Conservation (phyloP, 2,888 invertebrate genomes). For the Homarus gammarus region DNA sequence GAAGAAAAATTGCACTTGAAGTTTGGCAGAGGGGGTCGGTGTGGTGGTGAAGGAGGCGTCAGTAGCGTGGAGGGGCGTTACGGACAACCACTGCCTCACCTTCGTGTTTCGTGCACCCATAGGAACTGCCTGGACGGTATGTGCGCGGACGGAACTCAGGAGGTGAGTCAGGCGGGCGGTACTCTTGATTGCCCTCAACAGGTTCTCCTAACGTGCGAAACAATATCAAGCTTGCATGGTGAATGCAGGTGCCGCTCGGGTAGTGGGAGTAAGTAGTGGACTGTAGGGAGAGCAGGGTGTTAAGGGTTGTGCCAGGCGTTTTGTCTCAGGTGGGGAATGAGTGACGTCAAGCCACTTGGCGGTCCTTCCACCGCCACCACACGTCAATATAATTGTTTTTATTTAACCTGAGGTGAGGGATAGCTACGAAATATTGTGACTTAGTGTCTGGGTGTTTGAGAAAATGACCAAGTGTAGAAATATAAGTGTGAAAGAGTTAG, state of each 20-base stretch:
- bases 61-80: background rate
- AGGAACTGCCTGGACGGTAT: background rate
- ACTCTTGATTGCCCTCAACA: background rate
- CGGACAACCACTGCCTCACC: background rate
- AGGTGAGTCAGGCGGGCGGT: background rate
- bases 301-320: too few species aligned
- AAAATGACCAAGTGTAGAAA: background rate
- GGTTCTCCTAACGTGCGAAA: background rate
- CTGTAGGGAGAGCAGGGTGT: too few species aligned
- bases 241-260: too few species aligned
- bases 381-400: too few species aligned
- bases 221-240: too few species aligned
- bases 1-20: background rate
- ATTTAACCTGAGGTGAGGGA: too few species aligned
- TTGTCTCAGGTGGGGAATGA: background rate
- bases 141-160: background rate
- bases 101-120: background rate
- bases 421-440: too few species aligned
- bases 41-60: background rate
- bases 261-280: too few species aligned
- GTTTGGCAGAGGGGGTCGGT: conserved; percentile 16
- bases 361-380: too few species aligned
- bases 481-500: background rate
- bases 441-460: background rate
- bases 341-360: background rate